Percentiles rank a stretch among this genome's conserved stretches.
These are phyloP conservation scores for Dissostichus mawsoni DNA, from an alignment of 2,113 vertebrate genomes.

Conservation along the genomic window DNA sequence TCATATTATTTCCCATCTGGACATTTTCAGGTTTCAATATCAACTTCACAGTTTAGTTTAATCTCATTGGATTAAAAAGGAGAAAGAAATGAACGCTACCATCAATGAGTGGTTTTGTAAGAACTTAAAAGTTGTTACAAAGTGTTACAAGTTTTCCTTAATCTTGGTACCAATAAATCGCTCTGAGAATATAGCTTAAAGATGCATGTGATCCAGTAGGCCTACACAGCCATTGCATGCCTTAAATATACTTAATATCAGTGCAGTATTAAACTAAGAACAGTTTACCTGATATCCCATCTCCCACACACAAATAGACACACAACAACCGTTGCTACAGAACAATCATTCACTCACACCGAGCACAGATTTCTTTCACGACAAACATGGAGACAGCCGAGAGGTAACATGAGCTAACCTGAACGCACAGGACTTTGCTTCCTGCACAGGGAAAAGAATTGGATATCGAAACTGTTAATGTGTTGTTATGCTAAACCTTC, in stretches of 20 bases:
- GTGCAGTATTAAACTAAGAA: constrained; percentile 71
- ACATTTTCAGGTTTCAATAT: constrained; percentile 45
- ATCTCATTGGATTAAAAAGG: constrained; percentile 40
- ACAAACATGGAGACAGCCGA: constrained; percentile 60
- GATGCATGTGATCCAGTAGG: constrained; percentile 68
- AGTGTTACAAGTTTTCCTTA: constrained; percentile 55
- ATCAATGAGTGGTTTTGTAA: constrained; percentile 54
- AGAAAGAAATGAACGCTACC: not conserved
- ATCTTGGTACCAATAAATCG: constrained; percentile 36
- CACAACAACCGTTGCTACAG: constrained; percentile 51
- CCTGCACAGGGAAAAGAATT: constrained; percentile 65
- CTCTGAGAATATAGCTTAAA: constrained; percentile 58
- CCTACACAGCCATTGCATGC: constrained; percentile 69
- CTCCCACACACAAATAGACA: constrained; percentile 56
- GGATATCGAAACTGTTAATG: constrained; percentile 59
- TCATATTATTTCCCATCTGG: constrained; percentile 43
- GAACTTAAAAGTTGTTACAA: constrained; percentile 56
- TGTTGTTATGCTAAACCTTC: constrained; percentile 60
- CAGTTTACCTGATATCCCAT: constrained; percentile 75
- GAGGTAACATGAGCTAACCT: constrained; percentile 80
- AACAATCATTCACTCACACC: constrained; percentile 60
- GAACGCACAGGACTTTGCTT: constrained; percentile 66
- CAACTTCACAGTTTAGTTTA: constrained; percentile 69
- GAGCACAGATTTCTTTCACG: constrained; percentile 59
- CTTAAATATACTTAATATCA: constrained; percentile 71